Base-by-base conservation (phyloP, 2,888 invertebrate genomes). In the Acrocyrtus sp. region DNA sequence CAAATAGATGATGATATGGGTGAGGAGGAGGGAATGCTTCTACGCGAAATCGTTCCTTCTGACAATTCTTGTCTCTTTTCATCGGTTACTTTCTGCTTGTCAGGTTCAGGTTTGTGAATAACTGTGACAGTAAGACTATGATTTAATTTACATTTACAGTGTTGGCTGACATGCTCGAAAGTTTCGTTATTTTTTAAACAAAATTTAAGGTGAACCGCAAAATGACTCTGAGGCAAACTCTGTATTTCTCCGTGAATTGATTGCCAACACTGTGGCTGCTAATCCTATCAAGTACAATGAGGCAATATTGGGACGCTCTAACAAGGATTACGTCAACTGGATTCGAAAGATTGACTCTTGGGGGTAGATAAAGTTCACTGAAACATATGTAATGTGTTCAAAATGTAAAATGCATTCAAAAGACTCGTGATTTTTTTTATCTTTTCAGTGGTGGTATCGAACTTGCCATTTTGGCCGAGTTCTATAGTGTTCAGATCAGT, bases 1-100 rank as follows among this genome's bases (percentile, higher is more conserved):
- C n/a, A n/a, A n/a, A n/a, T n/a, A n/a, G n/a, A n/a, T n/a, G n/a
- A n/a, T n/a, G n/a, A n/a, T n/a, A n/a, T n/a, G n/a, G n/a, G n/a
- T n/a, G n/a, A n/a, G n/a, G n/a, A n/a, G n/a, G n/a, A n/a, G n/a
- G 95, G 95, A 29, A 90, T 95, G 80, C 86, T 96, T 53, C 89
- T 95, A 88, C 93, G 95, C 83, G 92, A 93, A 86, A 91, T 94
- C 47, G 97, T 98, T 60, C 96, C 97, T 78, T 93, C 97, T 6
- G 95, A 98, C 85, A 97, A 98, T 85, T 97, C 96, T 3, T 98
- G 98, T 85, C 89, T 98, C 56, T 98, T 98, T 85, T 95, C 95
- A 76, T 95, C 96, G 84, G 89, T 98, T 83, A 90, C 88, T 77
- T 89, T 87, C 82, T 86, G 87, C 53, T 81, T 88, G 10, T 85